phyloP scores from a whole-genome alignment of 2,888 invertebrate genomes.

The Lymantria monacha region DNA sequence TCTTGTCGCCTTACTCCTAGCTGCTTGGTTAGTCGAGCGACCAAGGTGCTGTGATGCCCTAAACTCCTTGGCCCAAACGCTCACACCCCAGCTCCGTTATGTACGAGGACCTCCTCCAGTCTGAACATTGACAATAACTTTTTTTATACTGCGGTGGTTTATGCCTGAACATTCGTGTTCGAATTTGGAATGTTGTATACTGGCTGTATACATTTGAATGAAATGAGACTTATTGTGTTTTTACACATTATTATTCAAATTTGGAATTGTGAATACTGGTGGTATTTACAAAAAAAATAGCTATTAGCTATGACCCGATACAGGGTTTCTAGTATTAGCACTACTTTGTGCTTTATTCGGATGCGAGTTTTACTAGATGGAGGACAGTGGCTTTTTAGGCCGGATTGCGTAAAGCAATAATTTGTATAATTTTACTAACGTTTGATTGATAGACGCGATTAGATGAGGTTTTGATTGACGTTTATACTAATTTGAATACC shows the following conservation, averaged over 20 bases:
- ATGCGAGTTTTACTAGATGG: conserved; percentile 8
- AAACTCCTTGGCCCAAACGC: conserved; percentile 88
- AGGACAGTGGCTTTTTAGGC: conserved; percentile 17
- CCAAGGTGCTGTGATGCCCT: conserved; percentile 90
- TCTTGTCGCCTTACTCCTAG: conserved; percentile 87
- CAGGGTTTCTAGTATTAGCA: conserved; percentile 26
- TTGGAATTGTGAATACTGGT: background rate
- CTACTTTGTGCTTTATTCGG: conserved; percentile 20
- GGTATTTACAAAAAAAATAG: conserved; percentile 1
- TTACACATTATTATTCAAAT: background rate
- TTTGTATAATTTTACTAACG: conserved; percentile 49
- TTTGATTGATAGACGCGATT: conserved; percentile 33
- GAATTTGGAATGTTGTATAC: conserved; percentile 10
- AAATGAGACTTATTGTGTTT: background rate
- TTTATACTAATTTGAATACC: conserved; percentile 45
- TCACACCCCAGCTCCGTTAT: conserved; percentile 91
- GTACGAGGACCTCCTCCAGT: conserved; percentile 92
- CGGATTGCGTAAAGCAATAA: conserved; percentile 49
- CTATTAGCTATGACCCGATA: conserved; percentile 2
- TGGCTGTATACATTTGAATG: background rate
- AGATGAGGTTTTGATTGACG: conserved; percentile 34
- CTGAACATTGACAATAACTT: conserved; percentile 61
- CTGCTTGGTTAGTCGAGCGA: conserved; percentile 88
- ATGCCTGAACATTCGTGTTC: conserved; percentile 9
- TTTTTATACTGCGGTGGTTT: conserved; percentile 28